These are phyloP conservation scores for Calameuta idolon DNA, from an alignment of 2,888 invertebrate genomes.

Conservation along the genomic window DNA sequence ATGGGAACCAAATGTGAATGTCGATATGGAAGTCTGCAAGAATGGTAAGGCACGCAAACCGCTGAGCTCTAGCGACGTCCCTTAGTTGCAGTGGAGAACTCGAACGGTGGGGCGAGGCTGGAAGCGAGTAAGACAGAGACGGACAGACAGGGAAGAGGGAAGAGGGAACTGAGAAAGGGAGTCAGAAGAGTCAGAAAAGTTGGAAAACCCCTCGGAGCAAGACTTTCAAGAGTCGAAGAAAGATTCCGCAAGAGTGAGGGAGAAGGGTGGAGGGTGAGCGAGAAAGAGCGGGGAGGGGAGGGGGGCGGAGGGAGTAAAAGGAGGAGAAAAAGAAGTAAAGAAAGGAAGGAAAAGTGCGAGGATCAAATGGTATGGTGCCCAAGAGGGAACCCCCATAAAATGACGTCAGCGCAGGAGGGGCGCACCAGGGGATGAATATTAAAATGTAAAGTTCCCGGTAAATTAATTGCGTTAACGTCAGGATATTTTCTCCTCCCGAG, in stretches of 20 bases:
- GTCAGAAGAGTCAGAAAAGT: conserved; percentile 6
- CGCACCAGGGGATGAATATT: conserved; percentile 54
- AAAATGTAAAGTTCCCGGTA: conserved; percentile 57
- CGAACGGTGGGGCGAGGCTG: no score
- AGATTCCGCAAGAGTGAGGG: no score
- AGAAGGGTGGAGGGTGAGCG: no score
- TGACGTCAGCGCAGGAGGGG: conserved; percentile 29
- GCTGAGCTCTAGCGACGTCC: no score
- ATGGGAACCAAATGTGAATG: conserved; percentile 20
- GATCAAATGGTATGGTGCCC: conserved; percentile 21
- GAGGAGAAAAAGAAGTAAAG: background rate
- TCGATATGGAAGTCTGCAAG: background rate
- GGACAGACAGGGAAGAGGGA: background rate
- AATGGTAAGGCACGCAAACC: no score
- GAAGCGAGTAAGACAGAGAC: no score
- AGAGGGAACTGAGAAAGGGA: background rate
- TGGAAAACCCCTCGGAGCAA: conserved; percentile 23
- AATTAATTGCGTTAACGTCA: conserved; percentile 60
- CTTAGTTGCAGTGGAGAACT: no score
- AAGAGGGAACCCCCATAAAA: conserved; percentile 32
- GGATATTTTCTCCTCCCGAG: conserved; percentile 45
- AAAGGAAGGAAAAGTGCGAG: conserved; percentile 13
- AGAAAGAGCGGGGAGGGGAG: background rate
- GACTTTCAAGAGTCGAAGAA: no score
- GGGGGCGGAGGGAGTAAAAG: conserved; percentile 12